Conservation (phyloP, 2,888 invertebrate genomes). For the Galeopsomyia nigrocyanea region DNA sequence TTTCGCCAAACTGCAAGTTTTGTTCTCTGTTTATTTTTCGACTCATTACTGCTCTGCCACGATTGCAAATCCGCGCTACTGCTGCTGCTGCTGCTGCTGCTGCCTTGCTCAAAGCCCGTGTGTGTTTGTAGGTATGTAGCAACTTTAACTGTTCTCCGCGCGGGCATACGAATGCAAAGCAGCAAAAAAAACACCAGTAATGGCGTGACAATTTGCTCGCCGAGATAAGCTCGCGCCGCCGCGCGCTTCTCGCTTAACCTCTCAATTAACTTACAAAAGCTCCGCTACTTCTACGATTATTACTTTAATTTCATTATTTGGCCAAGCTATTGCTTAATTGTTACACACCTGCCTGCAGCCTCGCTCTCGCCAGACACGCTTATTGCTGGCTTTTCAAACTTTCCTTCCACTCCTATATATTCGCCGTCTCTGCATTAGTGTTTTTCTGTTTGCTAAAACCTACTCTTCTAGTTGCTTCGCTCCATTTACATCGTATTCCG, state of each 20-base stretch:
- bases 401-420: background rate
- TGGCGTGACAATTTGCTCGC: constrained; percentile 34
- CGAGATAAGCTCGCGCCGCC: constrained; percentile 23
- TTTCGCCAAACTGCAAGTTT: background rate
- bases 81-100: background rate
- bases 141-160: constrained; percentile 28
- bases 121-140: constrained; percentile 6
- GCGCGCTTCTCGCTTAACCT: constrained; percentile 4
- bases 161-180: constrained; percentile 16
- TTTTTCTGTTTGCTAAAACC: background rate
- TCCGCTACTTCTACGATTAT: background rate
- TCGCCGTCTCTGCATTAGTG: background rate
- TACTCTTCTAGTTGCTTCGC: no score
- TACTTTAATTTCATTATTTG: background rate
- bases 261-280: constrained; percentile 26
- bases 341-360: background rate
- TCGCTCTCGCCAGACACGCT: background rate
- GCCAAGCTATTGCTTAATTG: no score
- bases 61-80: constrained; percentile 28
- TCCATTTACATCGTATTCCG: no score
- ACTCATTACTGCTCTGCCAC: constrained; percentile 26
- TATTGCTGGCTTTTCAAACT: background rate
- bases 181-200: constrained; percentile 19
- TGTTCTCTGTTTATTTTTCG: constrained; percentile 41
- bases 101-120: constrained; percentile 21